These are phyloP conservation scores for Oithona nana DNA, from an alignment of 2,888 invertebrate genomes.

Conservation along the genomic window DNA sequence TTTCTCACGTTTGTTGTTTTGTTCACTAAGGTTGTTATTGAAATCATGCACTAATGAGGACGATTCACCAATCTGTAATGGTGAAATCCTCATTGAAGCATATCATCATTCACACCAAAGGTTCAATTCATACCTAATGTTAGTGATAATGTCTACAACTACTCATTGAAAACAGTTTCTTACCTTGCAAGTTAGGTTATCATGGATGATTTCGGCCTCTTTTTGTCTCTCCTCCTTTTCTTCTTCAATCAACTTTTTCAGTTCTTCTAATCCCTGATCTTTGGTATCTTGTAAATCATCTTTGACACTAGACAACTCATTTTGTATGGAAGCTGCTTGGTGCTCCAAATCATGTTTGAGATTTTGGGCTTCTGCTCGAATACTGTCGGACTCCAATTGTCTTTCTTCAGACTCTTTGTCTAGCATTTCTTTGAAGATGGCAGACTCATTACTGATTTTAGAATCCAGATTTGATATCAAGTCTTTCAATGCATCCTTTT, in stretches of 20 bases:
- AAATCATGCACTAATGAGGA: background rate
- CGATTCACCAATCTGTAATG: background rate
- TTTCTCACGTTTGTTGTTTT: background rate
- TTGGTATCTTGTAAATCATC: slow-evolving; percentile 2
- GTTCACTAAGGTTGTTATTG: background rate
- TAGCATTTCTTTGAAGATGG: background rate
- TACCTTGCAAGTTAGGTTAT: background rate
- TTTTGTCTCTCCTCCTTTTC: background rate
- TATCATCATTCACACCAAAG: too few relatives aligned
- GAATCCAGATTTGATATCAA: background rate
- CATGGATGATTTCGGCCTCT: background rate
- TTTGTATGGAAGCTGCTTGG: background rate
- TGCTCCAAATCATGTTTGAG: background rate
- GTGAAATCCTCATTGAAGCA: too few relatives aligned
- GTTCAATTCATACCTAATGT: too few relatives aligned
- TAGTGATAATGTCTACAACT: too few relatives aligned
- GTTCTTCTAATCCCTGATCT: background rate
- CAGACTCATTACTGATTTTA: background rate
- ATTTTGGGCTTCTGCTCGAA: background rate
- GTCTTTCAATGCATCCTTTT: background rate
- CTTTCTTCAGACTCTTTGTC: background rate
- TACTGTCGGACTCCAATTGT: background rate
- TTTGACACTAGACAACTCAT: background rate
- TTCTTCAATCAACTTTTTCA: background rate
- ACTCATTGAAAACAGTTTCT: too few relatives aligned